Conservation (phyloP, 1,140 invertebrate genomes). For the Ooceraea biroi region DNA sequence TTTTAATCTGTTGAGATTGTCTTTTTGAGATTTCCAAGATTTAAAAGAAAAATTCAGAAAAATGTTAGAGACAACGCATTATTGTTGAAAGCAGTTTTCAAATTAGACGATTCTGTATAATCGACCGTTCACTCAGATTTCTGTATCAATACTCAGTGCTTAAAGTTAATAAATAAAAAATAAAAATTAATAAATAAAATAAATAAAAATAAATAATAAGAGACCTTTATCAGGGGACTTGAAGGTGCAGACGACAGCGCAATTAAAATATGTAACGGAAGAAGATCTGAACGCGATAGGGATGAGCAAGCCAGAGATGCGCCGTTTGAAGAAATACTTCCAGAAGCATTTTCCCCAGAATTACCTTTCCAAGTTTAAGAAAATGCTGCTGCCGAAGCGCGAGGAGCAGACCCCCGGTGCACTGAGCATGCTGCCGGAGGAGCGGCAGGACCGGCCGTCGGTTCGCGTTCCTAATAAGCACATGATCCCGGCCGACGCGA, state of each 20-base stretch:
- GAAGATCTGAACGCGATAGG: conserved; percentile 96
- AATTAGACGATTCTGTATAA: too few species aligned
- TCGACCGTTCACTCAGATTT: too few species aligned
- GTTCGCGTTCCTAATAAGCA: conserved; percentile 94
- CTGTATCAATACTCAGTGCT: too few species aligned
- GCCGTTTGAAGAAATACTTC: conserved; percentile 96
- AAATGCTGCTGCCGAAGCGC: conserved; percentile 89
- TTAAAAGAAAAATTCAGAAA: not conserved
- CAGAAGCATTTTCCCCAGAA: conserved; percentile 97
- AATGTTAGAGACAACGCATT: too few species aligned
- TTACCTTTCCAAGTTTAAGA: conserved; percentile 96
- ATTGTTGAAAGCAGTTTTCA: too few species aligned
- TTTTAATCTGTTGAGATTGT: not conserved
- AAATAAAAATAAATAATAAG: not conserved
- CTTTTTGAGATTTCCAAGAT: not conserved
- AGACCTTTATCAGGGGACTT: conserved; percentile 88
- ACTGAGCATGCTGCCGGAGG: conserved; percentile 82
- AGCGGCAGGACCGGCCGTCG: conserved; percentile 83
- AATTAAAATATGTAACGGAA: conserved; percentile 98
- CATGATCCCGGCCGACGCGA: conserved; percentile 97
- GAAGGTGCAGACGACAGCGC: conserved; percentile 95
- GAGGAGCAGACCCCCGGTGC: conserved; percentile 86
- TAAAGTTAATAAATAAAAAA: not conserved
- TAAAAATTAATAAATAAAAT: not conserved
- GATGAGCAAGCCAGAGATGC: conserved; percentile 97